Base-by-base conservation (phyloP, 1,140 invertebrate genomes). In the Drosophila fuyamai region DNA sequence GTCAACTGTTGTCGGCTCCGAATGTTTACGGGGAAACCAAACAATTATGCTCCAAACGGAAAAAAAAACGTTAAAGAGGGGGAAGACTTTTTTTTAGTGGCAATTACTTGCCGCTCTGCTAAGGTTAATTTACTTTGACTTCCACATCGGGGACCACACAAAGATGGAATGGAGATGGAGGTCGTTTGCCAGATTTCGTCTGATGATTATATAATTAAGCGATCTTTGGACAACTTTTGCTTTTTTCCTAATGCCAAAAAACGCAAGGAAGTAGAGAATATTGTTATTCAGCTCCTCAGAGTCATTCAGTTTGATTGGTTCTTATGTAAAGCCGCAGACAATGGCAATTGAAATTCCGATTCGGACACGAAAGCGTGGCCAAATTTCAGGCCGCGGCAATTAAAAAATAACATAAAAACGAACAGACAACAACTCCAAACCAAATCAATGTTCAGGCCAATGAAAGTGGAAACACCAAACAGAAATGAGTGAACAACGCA, bases 11-110 rank as follows among this genome's bases (percentile, higher is more conserved):
- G 27, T n/a, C 23, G 60, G 35, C 53, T 35, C 65, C 47, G 4
- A 58, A 50, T 85, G 82, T 85, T 88, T 86, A 88, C 79, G 71
- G 62, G 76, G 66, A 88, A 86, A 79, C 74, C 83, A 86, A 79
- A 86, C 71, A 82, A 60, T 67, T 79, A 70, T 27, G 41, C 23
- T 51, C 14, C 51, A 36, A 59, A 40, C 23, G 35, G 41, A 5
- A 18, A 9, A 27, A 10, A 9, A 51, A 36, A 38, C n/a, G 10
- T n/a, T 38, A 29, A 46, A 29, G 13, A 14, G 40, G 23, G 32
- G 27, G 58, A 72, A 75, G 68, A 75, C 62, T 59, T 73, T 62
- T 62, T 66, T 71, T 81, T 51, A 61, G 63, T 72, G 71, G 71
- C 71, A 82, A 88, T 86, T 79, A 76, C 55, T 70, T 56, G 56